These are phyloP conservation scores for Synanthedon formicaeformis DNA, from an alignment of 2,888 invertebrate genomes.

Conservation along the genomic window DNA sequence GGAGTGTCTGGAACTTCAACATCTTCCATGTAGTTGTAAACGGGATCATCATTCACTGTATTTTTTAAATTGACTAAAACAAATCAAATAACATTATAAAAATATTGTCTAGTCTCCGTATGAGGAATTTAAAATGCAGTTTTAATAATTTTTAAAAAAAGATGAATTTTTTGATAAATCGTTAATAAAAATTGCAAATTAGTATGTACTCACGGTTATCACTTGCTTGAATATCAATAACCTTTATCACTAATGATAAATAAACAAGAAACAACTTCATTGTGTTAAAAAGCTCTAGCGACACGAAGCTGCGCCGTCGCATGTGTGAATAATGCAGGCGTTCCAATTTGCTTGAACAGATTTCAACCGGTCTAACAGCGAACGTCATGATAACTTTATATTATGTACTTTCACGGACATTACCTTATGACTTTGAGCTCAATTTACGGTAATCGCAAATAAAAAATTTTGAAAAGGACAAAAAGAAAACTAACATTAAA, in stretches of 20 bases:
- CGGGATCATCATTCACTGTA: background rate
- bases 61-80: slow-evolving; percentile 9
- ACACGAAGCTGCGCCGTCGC: slow-evolving; percentile 32
- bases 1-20: slow-evolving; percentile 42
- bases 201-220: slow-evolving; percentile 8
- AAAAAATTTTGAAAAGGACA: background rate
- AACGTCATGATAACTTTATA: slow-evolving; percentile 1
- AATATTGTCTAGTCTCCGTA: background rate
- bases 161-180: background rate
- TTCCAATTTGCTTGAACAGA: slow-evolving; percentile 41
- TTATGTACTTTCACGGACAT: slow-evolving; percentile 40
- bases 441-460: no score
- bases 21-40: slow-evolving; percentile 9
- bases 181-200: background rate
- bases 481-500: background rate
- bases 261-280: slow-evolving; percentile 12
- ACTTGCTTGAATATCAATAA: background rate
- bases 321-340: slow-evolving; percentile 40
- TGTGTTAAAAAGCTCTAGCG: slow-evolving; percentile 15
- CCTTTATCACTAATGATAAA: slow-evolving; percentile 11
- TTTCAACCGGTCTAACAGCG: slow-evolving; percentile 46
- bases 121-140: background rate
- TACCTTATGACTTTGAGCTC: no score
- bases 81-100: background rate
- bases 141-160: background rate